A percentile compares a stretch with the other conserved stretches of the same genome.
Evolutionary conservation across 2,113 vertebrate genomes (phyloP).

Genomic region (Aplodontia rufa): DNA sequence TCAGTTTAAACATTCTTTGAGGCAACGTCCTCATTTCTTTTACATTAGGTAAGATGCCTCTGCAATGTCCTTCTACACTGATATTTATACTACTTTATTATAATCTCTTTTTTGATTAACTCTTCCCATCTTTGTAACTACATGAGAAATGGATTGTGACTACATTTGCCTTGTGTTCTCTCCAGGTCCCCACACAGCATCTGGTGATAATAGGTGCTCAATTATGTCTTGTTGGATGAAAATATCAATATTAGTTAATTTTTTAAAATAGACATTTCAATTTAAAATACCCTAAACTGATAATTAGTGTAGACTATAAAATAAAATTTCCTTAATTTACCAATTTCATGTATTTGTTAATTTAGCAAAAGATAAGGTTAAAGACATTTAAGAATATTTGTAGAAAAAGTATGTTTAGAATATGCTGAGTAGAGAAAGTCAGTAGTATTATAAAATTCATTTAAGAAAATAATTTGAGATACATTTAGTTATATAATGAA

Average conservation of each 20-base stretch:
- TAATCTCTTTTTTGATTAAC: background rate
- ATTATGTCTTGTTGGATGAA: background rate
- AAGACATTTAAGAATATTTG: background rate
- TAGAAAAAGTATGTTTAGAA: background rate
- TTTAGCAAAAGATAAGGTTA: background rate
- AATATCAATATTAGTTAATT: background rate
- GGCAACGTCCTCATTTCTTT: background rate
- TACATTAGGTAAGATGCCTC: background rate
- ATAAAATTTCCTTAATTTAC: background rate
- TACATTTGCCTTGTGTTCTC: background rate
- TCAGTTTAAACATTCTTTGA: background rate
- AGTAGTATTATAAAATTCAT: background rate
- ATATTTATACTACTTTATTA: background rate
- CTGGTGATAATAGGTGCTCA: background rate
- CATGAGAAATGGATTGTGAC: background rate
- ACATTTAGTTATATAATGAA: background rate
- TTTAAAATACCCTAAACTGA: background rate
- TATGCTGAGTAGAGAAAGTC: background rate
- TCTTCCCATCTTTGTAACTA: background rate
- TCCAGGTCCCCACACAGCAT: background rate
- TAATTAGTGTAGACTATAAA: background rate
- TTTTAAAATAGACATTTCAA: conserved; percentile 37
- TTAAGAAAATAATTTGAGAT: background rate
- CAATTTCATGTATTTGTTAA: conserved; percentile 1
- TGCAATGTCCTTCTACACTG: background rate